Percentiles rank a stretch among this genome's conserved stretches.
These are phyloP conservation scores for Aptenodytes patagonicus DNA, from an alignment of 2,113 vertebrate species.

Conservation along the genomic window DNA sequence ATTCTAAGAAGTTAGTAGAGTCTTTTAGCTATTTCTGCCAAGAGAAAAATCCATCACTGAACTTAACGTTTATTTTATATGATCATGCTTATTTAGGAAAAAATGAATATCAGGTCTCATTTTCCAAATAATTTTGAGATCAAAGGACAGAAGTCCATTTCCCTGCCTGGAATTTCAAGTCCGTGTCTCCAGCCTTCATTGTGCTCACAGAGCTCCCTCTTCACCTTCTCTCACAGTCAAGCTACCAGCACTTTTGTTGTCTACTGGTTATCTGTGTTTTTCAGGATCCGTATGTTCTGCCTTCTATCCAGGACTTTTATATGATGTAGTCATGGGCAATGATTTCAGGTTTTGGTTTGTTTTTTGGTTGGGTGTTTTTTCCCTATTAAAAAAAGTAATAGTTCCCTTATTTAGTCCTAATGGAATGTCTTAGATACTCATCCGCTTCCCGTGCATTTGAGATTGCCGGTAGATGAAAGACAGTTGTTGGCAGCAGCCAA, in stretches of 20 bases:
- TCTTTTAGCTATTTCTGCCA: background rate
- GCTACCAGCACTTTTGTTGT: background rate
- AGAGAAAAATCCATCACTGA: background rate
- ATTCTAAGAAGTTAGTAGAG: background rate
- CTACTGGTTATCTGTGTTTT: background rate
- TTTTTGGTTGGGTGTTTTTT: background rate
- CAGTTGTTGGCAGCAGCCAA: background rate
- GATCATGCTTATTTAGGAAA: background rate
- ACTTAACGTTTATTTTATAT: background rate
- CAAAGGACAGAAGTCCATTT: background rate
- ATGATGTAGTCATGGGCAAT: background rate
- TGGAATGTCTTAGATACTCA: background rate
- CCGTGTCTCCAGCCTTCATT: background rate
- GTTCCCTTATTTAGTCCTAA: background rate
- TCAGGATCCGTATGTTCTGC: background rate
- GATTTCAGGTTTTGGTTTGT: background rate
- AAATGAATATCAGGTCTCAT: background rate
- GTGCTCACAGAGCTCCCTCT: background rate
- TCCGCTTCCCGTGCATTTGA: background rate
- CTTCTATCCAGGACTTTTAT: background rate
- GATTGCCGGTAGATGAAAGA: background rate
- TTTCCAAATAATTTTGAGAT: background rate
- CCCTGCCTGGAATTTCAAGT: background rate
- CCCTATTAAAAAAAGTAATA: background rate
- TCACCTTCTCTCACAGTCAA: background rate